Base-by-base conservation (phyloP, 2,797 vertebrate genomes). In the Trematomus bernacchii region DNA sequence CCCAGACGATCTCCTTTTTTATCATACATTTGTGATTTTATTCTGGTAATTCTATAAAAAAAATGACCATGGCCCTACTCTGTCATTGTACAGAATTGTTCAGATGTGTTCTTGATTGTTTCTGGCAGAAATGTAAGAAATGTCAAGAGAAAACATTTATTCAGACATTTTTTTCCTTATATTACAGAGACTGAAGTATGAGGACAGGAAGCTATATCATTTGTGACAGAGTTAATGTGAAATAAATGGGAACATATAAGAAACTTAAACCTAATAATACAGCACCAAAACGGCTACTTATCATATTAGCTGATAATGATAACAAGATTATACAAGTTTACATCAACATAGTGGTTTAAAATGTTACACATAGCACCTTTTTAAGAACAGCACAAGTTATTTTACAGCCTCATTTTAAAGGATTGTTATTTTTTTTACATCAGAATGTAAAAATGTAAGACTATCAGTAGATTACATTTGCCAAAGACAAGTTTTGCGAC, bases 401-500 rank as follows among this genome's bases (percentile, higher is more conserved):
- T 88, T 90, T 90, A 79, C 76, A 77, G 69, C 66, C 76, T 73
- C 72, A 54, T 63, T 66, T 71, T 19, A 79, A 52, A 63, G 33
- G 55, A 78, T 71, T 76, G 68, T 73, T 54, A 15, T 80, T 64
- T 50, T 68, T 67, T 86, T 58, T 69, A 67, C 59, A 77, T 72
- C 53, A 62, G 86, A 91, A 88, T 89, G 75, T 90, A 77, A 77
- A 68, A 85, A 88, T 76, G 68, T 77, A 48, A 66, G 81, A 90
- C 86, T 78, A 77, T 93, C 88, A 87, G 65, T 71, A 48, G 68
- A 63, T 67, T 42, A 47, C 40, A 79, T 89, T 92, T 87, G 86
- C 93, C 91, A 92, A 93, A 95, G 89, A 91, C 21, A 7, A 51
- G 73, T 83, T 85, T 85, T 83, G 64, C 68, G 64, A 27, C 73